These are phyloP conservation scores for Leucania comma DNA, from an alignment of 2,888 invertebrate genomes.

Conservation along the genomic window DNA sequence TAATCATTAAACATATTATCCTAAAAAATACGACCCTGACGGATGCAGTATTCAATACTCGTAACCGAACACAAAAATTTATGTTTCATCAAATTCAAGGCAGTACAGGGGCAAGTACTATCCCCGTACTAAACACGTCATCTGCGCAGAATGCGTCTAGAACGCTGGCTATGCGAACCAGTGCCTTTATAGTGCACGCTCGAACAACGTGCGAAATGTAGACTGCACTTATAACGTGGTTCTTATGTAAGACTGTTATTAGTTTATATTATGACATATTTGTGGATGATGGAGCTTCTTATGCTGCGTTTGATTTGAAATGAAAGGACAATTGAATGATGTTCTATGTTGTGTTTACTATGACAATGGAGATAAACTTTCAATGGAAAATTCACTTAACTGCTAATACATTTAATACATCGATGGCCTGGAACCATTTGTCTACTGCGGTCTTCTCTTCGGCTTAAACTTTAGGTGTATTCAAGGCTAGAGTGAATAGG, in stretches of 20 bases:
- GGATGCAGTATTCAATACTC: neutral
- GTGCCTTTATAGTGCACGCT: slow-evolving; percentile 61
- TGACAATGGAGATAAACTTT: no score
- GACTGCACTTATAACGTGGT: slow-evolving; percentile 50
- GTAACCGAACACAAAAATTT: no score
- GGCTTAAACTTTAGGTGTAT: no score
- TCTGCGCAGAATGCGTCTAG: slow-evolving; percentile 66
- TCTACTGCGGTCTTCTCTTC: no score
- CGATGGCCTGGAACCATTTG: no score
- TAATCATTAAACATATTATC: neutral
- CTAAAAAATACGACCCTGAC: neutral
- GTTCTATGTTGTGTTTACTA: neutral
- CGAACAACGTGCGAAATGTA: slow-evolving; percentile 67
- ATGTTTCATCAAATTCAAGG: neutral
- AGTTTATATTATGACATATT: slow-evolving; percentile 40
- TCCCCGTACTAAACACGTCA: slow-evolving; percentile 47
- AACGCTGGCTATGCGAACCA: slow-evolving; percentile 57
- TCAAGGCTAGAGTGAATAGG: no score
- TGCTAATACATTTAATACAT: no score
- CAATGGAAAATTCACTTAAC: neutral
- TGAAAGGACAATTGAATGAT: neutral
- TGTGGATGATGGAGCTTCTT: slow-evolving; percentile 16
- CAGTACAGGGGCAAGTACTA: slow-evolving; percentile 48
- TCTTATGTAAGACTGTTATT: slow-evolving; percentile 53
- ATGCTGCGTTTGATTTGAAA: slow-evolving; percentile 8